Evolutionary conservation across 1,140 invertebrate genomes (phyloP), one percentile per base, ranked within the genome.

Genomic region (Dreissena rostriformis): DNA sequence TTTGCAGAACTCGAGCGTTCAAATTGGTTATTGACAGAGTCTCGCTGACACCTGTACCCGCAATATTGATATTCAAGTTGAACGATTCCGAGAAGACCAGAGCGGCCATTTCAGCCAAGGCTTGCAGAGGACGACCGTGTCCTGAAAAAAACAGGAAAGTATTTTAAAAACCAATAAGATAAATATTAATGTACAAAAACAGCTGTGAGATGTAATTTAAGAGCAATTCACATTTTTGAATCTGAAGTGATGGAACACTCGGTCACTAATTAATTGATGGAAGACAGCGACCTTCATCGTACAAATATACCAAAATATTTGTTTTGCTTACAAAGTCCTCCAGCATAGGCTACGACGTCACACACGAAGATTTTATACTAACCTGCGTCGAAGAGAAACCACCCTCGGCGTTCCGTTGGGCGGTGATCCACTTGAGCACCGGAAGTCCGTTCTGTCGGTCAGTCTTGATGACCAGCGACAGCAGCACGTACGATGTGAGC

Each of bases 351-450:
- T 39, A 39, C 8, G 39, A 39, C 2, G 39, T 39, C 39, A 39
- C 39, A 39, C 39, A 39, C 2, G 2, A 39, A 2, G 4, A 39
- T 8, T 11, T 17, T 26, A 73, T 22, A 68, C 49, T 74, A 79
- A 91, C 91, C 87, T 91, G 91, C 19, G 96, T 97, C 2, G 96
- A 96, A 7, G 96, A 95, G 91, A 97, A 98, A 26, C 97, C 97
- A 11, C 97, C 97, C 81, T 96, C 93, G 0, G 95, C 93, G 91
- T 97, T 98, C 81, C 97, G 94, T 88, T 97, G 96, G 73, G 95
- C 94, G 53, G 98, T 95, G 0, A 99, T 93, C 96, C 97, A 98
- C 53, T 96, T 96, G 86, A 98, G 95, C n/a, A 98, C 95, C 0
- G 97, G 96, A 17, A 97, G 91, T 0, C 96, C 95, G 0, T 65